These are phyloP conservation scores for Manis pentadactyla DNA, from an alignment of 2,797 vertebrate genomes.

Conservation along the genomic window DNA sequence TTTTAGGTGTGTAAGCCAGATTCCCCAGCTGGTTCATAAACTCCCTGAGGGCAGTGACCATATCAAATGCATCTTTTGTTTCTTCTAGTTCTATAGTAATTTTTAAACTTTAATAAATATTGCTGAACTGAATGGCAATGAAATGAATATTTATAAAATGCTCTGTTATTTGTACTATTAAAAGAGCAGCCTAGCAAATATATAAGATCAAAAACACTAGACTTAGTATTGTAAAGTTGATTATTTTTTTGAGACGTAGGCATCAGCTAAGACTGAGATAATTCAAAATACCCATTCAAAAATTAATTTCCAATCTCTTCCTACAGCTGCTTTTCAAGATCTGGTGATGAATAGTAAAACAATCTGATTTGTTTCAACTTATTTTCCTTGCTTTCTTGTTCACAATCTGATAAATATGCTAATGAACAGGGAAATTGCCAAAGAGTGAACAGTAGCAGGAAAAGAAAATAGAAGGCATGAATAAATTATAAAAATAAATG, in stretches of 20 bases:
- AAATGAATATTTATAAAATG: slow-evolving; percentile 38
- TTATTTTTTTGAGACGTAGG: slow-evolving; percentile 46
- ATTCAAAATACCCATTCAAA: slow-evolving; percentile 48
- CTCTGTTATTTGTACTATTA: neutral
- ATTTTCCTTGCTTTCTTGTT: slow-evolving; percentile 49
- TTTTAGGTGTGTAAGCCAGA: slow-evolving; percentile 27
- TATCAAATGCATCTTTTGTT: neutral
- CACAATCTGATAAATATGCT: slow-evolving; percentile 64
- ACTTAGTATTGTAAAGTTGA: slow-evolving; percentile 31
- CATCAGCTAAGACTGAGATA: slow-evolving; percentile 34
- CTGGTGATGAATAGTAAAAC: slow-evolving; percentile 54
- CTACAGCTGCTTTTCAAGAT: slow-evolving; percentile 57
- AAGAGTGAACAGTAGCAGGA: slow-evolving; percentile 47
- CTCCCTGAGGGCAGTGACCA: neutral
- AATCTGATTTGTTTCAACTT: slow-evolving; percentile 44
- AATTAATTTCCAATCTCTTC: slow-evolving; percentile 67
- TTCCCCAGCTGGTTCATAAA: neutral
- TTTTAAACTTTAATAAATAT: neutral
- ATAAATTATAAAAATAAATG: slow-evolving; percentile 26
- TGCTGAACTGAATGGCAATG: neutral
- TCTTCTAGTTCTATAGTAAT: neutral
- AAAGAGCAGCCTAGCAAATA: neutral
- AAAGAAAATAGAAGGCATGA: slow-evolving; percentile 59
- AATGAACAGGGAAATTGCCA: slow-evolving; percentile 67
- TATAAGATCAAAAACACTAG: neutral